A percentile compares a stretch with the other conserved stretches of the same genome.
These are phyloP conservation scores for Nothocercus julius DNA, from an alignment of 2,113 vertebrate species.

Conservation along the genomic window DNA sequence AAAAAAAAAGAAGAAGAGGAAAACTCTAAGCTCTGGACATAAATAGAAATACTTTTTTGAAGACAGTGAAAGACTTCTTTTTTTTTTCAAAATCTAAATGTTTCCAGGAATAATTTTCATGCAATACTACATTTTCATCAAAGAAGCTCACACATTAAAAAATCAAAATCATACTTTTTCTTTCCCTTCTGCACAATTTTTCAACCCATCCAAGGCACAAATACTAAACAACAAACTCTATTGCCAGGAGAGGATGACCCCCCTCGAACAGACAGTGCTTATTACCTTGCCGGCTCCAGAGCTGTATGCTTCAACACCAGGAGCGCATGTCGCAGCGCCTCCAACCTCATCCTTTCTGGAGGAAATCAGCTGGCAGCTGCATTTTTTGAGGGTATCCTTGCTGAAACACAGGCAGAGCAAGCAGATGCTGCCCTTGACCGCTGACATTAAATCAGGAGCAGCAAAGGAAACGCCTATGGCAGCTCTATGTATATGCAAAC, in stretches of 20 bases:
- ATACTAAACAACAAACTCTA: not conserved
- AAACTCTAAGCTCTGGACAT: not conserved
- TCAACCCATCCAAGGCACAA: not conserved
- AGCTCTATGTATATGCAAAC: not conserved
- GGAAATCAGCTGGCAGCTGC: not conserved
- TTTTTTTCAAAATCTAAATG: not conserved
- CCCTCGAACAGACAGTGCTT: not conserved
- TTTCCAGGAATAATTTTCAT: not conserved
- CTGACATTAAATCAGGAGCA: not conserved
- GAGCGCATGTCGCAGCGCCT: not conserved
- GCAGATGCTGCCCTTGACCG: fast-evolving
- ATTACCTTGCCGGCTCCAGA: not conserved
- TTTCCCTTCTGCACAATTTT: not conserved
- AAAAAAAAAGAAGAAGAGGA: not conserved
- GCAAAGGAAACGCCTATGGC: fast-evolving
- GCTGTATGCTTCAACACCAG: fast-evolving
- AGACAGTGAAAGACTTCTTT: not conserved
- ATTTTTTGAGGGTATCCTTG: not conserved
- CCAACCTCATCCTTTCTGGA: not conserved
- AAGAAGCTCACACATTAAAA: not conserved
- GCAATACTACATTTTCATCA: not conserved
- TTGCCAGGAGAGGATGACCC: not conserved
- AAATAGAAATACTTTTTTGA: not conserved
- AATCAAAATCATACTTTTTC: not conserved
- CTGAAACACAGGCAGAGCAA: not conserved